Evolutionary conservation across 2,113 vertebrate genomes (phyloP), one percentile per base, ranked within the genome.

Genomic region (Symphodus melops): DNA sequence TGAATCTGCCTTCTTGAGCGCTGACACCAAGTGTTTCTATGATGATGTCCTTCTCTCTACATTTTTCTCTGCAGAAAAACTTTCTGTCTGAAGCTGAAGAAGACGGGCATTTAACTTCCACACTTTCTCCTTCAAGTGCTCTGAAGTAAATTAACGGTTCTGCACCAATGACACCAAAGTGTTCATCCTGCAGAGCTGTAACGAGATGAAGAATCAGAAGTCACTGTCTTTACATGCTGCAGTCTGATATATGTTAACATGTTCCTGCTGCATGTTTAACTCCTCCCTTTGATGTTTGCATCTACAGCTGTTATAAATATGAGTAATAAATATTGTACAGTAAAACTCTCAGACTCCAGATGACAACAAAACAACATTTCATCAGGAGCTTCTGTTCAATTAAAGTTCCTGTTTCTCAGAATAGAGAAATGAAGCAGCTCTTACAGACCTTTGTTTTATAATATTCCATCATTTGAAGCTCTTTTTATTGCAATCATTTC

Each of bases 71-170:
- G 0, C 78, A 85, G 55, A 85, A 59, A 11, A 55, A 8, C 66
- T 2, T 75, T 7, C 0, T 48, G 1, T 0, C 54, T n/a, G 12
- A 14, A 19, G 0, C 0, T 0, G 0, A 13, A 10, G 4, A 3
- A 16, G 63, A 54, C 9, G 4, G 5, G 9, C 69, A 82, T 0
- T 0, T 0, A 2, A 77, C 6, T 9, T 12, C 67, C 9, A 55
- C 0, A 2, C 12, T 6, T 63, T 5, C 62, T 42, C 75, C 79
- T 46, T 49, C 46, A 17, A 1, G 13, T n/a, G 1, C 12, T 53
- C 7, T 3, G 3, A 44, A 19, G 12, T 0, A 7, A 0, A 9
- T 8, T 44, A 2, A 1, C 3, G 16, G 2, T 19, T 54, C 0
- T 21, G 19, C 37, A 20, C 3, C 25, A 17, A 13, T 1, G 16